A percentile compares a stretch with the other conserved stretches of the same genome.
Conservation (phyloP, 2,888 invertebrate species). For the Aethes cnicana region DNA sequence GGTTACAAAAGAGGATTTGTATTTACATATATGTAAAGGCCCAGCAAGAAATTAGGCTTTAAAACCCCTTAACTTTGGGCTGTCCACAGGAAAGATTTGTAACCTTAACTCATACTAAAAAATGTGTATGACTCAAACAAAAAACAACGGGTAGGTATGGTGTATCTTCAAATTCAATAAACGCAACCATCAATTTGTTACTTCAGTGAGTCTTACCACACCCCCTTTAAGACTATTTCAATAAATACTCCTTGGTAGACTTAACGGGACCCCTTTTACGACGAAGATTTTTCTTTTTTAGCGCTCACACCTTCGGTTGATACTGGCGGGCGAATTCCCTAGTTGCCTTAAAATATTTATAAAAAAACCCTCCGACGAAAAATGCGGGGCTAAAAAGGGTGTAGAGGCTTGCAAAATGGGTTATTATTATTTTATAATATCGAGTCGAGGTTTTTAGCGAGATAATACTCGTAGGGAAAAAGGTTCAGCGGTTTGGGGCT, state of each 20-base stretch:
- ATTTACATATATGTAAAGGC: no score
- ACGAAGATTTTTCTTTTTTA: constrained; percentile 25
- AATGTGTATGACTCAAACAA: no score
- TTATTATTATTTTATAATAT: constrained; percentile 26
- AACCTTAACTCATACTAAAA: no score
- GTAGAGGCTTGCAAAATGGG: constrained; percentile 17
- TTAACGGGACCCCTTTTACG: constrained; percentile 19
- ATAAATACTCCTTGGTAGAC: not conserved
- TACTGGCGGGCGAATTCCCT: constrained; percentile 40
- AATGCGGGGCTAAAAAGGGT: constrained; percentile 33
- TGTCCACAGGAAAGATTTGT: no score
- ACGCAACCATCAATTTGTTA: no score
- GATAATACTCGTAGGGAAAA: constrained; percentile 3
- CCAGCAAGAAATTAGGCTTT: no score
- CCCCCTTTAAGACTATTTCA: not conserved
- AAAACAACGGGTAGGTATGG: no score
- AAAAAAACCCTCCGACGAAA: constrained; percentile 42
- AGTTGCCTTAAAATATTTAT: constrained; percentile 46
- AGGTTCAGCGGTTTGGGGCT: constrained; percentile 3
- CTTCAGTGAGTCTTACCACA: not conserved
- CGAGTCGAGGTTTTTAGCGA: constrained; percentile 9
- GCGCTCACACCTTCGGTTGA: constrained; percentile 5
- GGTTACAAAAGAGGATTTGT: no score
- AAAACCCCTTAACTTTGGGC: no score
- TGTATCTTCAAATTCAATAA: no score